These are phyloP conservation scores for Homarus gammarus DNA, from an alignment of 2,888 invertebrate species.

Conservation along the genomic window DNA sequence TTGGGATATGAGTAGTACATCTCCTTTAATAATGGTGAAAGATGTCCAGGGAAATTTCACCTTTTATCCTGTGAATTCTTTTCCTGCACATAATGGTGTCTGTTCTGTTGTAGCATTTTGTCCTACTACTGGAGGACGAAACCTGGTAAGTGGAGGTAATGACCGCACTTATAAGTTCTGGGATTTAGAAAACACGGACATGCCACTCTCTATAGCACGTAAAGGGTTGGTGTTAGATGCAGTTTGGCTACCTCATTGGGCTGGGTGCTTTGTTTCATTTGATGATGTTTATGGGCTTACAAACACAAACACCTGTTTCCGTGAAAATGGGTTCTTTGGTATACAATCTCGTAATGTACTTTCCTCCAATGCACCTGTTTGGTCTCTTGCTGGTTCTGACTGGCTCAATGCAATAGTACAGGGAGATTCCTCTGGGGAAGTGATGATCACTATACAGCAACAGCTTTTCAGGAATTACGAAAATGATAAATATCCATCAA, in stretches of 20 bases:
- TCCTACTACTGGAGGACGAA: conserved; percentile 83
- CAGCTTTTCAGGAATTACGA: conserved; percentile 78
- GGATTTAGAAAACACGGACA: conserved; percentile 83
- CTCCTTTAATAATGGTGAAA: conserved; percentile 81
- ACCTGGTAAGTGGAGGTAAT: conserved; percentile 84
- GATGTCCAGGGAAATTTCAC: conserved; percentile 80
- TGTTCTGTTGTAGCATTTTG: conserved; percentile 80
- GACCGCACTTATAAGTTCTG: conserved; percentile 86
- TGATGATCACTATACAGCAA: conserved; percentile 80
- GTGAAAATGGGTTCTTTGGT: conserved; percentile 70
- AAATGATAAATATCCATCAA: conserved; percentile 66
- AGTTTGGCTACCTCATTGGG: conserved; percentile 82
- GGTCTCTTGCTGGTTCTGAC: conserved; percentile 78
- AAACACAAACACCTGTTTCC: conserved; percentile 55
- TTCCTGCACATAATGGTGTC: conserved; percentile 81
- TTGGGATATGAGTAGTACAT: conserved; percentile 83
- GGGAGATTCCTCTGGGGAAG: conserved; percentile 81
- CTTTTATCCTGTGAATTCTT: conserved; percentile 83
- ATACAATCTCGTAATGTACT: conserved; percentile 47
- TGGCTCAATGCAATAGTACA: conserved; percentile 82
- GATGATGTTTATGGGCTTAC: conserved; percentile 76
- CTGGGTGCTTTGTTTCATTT: conserved; percentile 78
- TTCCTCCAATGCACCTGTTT: conserved; percentile 61
- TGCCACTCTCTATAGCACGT: conserved; percentile 79
- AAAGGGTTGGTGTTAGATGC: conserved; percentile 81